phyloP scores from a whole-genome alignment of 2,797 vertebrate species.

The Fundulus diaphanus region DNA sequence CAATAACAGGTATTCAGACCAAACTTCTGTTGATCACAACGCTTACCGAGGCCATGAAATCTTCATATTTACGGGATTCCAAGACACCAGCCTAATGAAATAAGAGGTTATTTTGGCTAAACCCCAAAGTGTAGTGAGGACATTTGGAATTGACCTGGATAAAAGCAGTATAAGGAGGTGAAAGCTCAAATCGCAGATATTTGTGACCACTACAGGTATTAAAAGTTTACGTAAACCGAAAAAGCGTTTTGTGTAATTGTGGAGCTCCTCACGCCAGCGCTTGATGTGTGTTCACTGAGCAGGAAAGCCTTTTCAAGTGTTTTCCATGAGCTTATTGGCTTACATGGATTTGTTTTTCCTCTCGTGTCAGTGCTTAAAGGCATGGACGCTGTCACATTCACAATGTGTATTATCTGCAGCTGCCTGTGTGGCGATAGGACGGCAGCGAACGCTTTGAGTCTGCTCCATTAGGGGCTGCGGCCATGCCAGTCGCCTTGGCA shows the following conservation, averaged over 20 bases:
- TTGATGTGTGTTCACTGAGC: constrained; percentile 38
- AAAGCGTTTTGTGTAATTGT: constrained; percentile 47
- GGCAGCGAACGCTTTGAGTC: constrained; percentile 60
- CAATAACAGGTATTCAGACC: not conserved
- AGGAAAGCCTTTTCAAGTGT: constrained; percentile 46
- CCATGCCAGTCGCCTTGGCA: constrained; percentile 72
- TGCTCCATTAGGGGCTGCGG: constrained; percentile 45
- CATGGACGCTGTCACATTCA: constrained; percentile 53
- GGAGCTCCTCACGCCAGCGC: constrained; percentile 42
- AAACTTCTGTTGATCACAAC: not conserved
- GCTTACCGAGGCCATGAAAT: not conserved
- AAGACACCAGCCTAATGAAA: not conserved
- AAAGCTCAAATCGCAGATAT: not conserved
- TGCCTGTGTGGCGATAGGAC: constrained; percentile 75
- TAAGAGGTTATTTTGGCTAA: not conserved
- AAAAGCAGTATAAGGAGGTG: not conserved
- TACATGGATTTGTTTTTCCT: constrained; percentile 44
- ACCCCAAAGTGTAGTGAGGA: not conserved
- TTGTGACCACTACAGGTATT: constrained; percentile 16
- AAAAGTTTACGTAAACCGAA: constrained; percentile 37
- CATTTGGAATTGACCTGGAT: not conserved
- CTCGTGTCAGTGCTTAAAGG: constrained; percentile 58
- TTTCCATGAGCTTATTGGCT: constrained; percentile 32
- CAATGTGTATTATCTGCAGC: constrained; percentile 73
- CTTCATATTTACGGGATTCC: not conserved